These are phyloP conservation scores for Chironomus tentans DNA, from an alignment of 2,888 invertebrate species.

Conservation along the genomic window DNA sequence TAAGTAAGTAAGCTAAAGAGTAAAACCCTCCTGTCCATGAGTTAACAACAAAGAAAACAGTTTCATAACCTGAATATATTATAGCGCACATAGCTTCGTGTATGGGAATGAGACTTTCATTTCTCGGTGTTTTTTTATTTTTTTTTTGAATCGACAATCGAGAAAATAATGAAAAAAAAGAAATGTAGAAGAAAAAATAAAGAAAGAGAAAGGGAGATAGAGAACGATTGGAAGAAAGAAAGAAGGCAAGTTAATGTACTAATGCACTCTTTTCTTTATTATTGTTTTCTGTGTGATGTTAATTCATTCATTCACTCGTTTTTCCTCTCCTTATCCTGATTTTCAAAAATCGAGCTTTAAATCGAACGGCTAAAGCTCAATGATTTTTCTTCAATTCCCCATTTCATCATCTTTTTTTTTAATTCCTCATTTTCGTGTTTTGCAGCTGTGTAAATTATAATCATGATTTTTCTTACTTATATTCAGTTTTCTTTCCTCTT, in stretches of 20 bases:
- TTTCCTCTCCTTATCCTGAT: neutral
- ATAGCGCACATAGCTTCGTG: constrained; percentile 12
- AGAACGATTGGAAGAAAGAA: neutral
- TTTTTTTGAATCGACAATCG: neutral
- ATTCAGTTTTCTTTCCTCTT: constrained; percentile 14
- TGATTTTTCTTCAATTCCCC: neutral
- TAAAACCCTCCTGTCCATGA: constrained; percentile 4
- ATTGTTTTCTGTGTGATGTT: neutral
- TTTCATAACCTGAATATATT: constrained; percentile 29
- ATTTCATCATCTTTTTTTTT: neutral
- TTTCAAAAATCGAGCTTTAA: neutral
- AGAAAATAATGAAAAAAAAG: neutral
- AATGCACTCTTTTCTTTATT: neutral
- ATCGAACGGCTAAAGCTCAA: neutral
- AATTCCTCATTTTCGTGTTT: neutral
- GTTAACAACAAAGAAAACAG: constrained; percentile 28
- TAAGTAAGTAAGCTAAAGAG: neutral
- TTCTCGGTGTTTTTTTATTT: constrained; percentile 11
- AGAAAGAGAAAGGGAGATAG: neutral
- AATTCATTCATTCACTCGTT: neutral
- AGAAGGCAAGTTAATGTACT: neutral
- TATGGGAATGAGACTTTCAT: constrained; percentile 27
- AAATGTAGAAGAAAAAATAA: neutral
- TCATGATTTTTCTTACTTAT: neutral
- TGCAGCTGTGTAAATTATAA: no score